Base-by-base conservation (phyloP, 2,888 invertebrate genomes). In the Pyrrhia umbra region DNA sequence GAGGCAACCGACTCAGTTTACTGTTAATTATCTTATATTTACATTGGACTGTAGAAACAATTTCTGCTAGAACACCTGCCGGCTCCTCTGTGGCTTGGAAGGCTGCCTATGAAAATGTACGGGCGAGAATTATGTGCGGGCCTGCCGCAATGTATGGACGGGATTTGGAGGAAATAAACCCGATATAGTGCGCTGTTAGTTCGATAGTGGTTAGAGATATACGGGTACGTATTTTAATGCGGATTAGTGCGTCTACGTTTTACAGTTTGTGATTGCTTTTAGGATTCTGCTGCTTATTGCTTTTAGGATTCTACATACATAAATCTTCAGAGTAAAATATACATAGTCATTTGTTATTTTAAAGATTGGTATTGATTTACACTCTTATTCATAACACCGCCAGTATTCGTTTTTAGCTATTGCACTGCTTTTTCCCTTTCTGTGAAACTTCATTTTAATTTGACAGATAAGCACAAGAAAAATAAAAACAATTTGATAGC, bases 21-120 rank as follows among this genome's bases (percentile, higher is more conserved):
- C 92, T 91, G 89, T 92, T 95, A 94, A 95, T 95, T 95, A 94
- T 92, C 91, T 92, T 92, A 93, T 94, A 95, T 94, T 94, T 92
- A 92, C 93, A 88, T 91, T 92, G 88, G 90, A 85, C 84, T 77
- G 81, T 81, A 79, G 91, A 90, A 92, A 92, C 92, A 90, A 92
- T 93, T 92, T 90, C 85, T 84, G 82, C 78, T 82, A 74, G 88
- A 84, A 83, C 92, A 92, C 91, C 92, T 93, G 91, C 88, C 78
- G 79, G 87, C 83, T 82, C 82, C 82, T 83, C 81, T 87, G 88
- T 69, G 88, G 89, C 84, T 87, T 87, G 88, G 88, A 88, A 85
- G 74, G 68, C 71, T 87, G 88, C 85, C 85, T 84, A 58, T 74
- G 68, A 77, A 79, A 77, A 87, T 75, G 81, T 70, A 88, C 80